phyloP scores from a whole-genome alignment of 1,140 invertebrate species.

The Apis dorsata region DNA sequence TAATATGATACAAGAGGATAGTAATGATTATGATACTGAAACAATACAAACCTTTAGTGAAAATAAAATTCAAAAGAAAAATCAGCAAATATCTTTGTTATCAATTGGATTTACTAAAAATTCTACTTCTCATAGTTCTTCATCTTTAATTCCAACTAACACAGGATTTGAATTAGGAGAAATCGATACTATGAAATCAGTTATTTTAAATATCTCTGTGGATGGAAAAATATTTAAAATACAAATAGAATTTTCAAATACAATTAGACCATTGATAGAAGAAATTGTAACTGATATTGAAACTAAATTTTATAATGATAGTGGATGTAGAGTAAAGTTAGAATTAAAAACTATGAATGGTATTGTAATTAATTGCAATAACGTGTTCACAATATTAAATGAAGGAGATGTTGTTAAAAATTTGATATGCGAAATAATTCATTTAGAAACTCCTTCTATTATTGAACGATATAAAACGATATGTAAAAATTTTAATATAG shows the following conservation, averaged over 20 bases:
- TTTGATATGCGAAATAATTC: constrained; percentile 63
- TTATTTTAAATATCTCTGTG: constrained; percentile 63
- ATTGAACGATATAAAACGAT: constrained; percentile 71
- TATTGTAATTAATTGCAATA: constrained; percentile 47
- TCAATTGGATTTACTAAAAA: constrained; percentile 65
- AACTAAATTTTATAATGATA: constrained; percentile 66
- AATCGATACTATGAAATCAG: constrained; percentile 16
- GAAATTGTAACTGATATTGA: constrained; percentile 53
- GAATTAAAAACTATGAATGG: constrained; percentile 61
- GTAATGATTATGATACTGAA: constrained; percentile 43
- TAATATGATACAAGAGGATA: constrained; percentile 27
- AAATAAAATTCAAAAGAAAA: constrained; percentile 24
- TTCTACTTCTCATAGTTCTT: constrained; percentile 56
- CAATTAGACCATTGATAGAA: constrained; percentile 52
- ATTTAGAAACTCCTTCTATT: constrained; percentile 67
- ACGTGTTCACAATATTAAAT: constrained; percentile 53
- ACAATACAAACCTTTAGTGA: constrained; percentile 16
- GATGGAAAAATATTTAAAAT: constrained; percentile 63
- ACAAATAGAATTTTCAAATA: constrained; percentile 63
- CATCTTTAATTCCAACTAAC: constrained; percentile 45
- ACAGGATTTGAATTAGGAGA: neutral
- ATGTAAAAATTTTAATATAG: constrained; percentile 59
- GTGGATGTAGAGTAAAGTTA: constrained; percentile 65
- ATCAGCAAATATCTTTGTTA: constrained; percentile 65
- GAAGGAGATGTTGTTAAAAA: constrained; percentile 50